phyloP scores from a whole-genome alignment of 2,113 vertebrate genomes.

The Neolamprologus caudopunctatus region DNA sequence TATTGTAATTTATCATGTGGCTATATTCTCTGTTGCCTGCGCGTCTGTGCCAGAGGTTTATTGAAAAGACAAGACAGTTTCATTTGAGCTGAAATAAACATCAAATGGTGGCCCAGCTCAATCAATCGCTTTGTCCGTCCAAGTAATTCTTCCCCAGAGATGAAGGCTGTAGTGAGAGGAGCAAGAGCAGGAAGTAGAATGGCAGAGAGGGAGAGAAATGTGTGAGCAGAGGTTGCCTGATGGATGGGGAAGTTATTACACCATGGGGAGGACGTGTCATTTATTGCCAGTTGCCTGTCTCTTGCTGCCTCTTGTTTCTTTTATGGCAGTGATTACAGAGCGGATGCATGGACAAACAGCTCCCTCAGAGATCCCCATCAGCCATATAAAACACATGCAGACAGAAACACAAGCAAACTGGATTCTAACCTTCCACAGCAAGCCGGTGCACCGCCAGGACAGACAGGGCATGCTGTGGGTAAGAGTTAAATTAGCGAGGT shows the following conservation, averaged over 20 bases:
- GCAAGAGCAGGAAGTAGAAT: conserved; percentile 16
- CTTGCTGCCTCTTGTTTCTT: conserved; percentile 50
- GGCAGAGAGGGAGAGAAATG: conserved; percentile 15
- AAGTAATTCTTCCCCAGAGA: conserved; percentile 53
- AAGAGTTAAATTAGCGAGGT: neutral
- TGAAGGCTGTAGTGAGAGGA: neutral
- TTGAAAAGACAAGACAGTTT: conserved; percentile 28
- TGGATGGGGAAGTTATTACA: conserved; percentile 56
- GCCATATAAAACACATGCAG: conserved; percentile 5
- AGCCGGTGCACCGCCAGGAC: neutral
- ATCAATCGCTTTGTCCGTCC: conserved; percentile 53
- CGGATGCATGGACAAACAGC: conserved; percentile 37
- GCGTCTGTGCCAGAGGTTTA: conserved; percentile 20
- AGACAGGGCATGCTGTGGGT: neutral
- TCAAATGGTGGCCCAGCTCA: conserved; percentile 38
- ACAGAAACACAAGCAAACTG: neutral
- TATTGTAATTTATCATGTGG: conserved; percentile 44
- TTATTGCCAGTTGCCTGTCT: conserved; percentile 57
- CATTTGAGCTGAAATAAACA: conserved; percentile 57
- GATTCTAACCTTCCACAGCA: neutral
- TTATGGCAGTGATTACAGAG: conserved; percentile 57
- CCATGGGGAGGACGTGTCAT: conserved; percentile 48
- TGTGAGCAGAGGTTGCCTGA: conserved; percentile 50
- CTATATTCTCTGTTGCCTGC: neutral
- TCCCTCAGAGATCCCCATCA: conserved; percentile 28